Evolutionary conservation across 2,113 vertebrate species (phyloP).

Genomic region (Cettia cetti): DNA sequence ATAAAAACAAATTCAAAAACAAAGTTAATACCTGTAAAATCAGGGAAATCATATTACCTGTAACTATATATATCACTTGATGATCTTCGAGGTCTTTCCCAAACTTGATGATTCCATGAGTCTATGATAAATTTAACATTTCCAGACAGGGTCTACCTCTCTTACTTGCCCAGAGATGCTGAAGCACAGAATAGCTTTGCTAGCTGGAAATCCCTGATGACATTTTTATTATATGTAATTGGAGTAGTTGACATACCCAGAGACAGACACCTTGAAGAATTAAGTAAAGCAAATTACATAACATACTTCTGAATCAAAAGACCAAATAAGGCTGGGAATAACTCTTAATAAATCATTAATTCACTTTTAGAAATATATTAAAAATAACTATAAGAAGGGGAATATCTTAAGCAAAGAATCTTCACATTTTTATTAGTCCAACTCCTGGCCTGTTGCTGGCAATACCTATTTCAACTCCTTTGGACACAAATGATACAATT

Average conservation of each 20-base stretch:
- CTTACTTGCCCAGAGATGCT: neutral
- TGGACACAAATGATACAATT: neutral
- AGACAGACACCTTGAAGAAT: neutral
- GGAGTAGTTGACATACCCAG: neutral
- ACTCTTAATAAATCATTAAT: neutral
- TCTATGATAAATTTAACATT: neutral
- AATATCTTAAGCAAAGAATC: neutral
- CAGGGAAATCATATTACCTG: neutral
- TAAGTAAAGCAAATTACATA: neutral
- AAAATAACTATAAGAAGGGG: neutral
- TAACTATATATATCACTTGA: neutral
- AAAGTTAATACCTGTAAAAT: neutral
- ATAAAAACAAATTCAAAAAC: neutral
- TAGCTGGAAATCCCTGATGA: neutral
- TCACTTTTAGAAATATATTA: neutral
- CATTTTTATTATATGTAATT: neutral
- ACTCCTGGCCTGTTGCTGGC: neutral
- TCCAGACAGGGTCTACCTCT: neutral
- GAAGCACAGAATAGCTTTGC: rapidly evolving
- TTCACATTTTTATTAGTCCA: neutral
- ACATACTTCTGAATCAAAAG: neutral
- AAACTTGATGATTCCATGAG: neutral
- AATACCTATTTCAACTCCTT: neutral
- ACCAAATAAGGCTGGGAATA: neutral
- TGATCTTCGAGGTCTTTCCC: neutral